Evolutionary conservation across 2,797 vertebrate species (phyloP), one percentile per base, ranked within the genome.

Genomic region (Centropyge bicolor): DNA sequence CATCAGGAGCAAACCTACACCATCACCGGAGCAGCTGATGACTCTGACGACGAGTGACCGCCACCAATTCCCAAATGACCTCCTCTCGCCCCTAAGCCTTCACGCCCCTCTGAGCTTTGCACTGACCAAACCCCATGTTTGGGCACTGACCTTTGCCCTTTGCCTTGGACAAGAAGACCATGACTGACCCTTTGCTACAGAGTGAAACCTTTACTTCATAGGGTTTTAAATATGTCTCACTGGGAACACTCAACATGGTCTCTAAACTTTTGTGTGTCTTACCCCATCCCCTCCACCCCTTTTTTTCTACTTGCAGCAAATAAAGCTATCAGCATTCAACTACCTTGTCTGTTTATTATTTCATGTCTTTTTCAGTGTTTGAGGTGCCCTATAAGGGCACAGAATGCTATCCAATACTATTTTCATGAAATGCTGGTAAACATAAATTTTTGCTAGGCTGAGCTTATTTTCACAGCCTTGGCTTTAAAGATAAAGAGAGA

Each of bases 291-390:
- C 10, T 20, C 35, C 20, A 4, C 3, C 16, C 41, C 4, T 45
- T 70, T 86, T 82, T 76, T 74, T 45, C 80, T 43, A 69, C 24
- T 76, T 84, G 70, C 72, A 66, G 22, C 84, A 91, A 95, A 95
- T 96, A 95, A 96, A 95, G 89, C 90, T 90, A 84, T 93, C 86
- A 95, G 93, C 94, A 95, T 92, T 89, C 83, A 85, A 76, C 75
- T 57, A 71, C 41, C 55, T 75, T 82, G 83, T 90, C 78, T 45
- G 35, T 66, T 24, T 81, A 64, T 67, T 83, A 78, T 80, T 85
- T 89, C 10, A 78, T 78, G 59, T 84, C 64, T 82, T 81, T 64
- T 40, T 68, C 46, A 11, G 36, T 20, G 27, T 38, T 70, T 65
- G 14, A 49, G 52, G n/a, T 40, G 9, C 5, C 24, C 43, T 22